Conservation (phyloP, 1,140 invertebrate species). For the Drosophila auraria region DNA sequence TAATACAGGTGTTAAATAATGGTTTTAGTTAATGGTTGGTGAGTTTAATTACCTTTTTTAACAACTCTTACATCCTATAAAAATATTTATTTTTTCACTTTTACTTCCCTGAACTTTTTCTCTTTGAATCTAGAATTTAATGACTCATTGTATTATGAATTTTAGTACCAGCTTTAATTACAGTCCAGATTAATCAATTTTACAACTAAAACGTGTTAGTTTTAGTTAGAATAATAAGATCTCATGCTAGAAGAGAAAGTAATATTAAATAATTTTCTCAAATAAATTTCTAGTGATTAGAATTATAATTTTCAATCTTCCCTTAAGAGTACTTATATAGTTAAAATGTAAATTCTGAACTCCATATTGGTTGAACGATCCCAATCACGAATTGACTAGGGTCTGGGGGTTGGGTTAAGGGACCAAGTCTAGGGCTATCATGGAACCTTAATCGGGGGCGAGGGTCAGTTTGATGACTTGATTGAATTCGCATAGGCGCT, state of each 20-base stretch:
- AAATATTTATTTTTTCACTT: neutral
- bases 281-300: neutral
- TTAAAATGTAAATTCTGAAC: conserved; percentile 15
- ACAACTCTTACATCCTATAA: neutral
- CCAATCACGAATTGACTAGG: conserved; percentile 19
- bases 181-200: neutral
- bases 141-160: neutral
- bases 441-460: conserved; percentile 20
- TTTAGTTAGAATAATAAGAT: neutral
- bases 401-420: neutral
- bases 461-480: conserved; percentile 61
- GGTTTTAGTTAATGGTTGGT: too few relatives aligned
- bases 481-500: conserved; percentile 73
- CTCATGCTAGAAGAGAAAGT: neutral
- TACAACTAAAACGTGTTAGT: neutral
- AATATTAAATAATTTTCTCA: neutral
- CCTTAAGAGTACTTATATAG: neutral
- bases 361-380: neutral
- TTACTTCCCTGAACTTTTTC: neutral
- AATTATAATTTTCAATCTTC: neutral
- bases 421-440: neutral
- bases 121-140: neutral
- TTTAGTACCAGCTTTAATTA: neutral
- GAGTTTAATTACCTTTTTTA: too few relatives aligned
- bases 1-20: too few relatives aligned